Percentiles rank a stretch among this genome's conserved stretches.
phyloP scores from a whole-genome alignment of 2,888 invertebrate genomes.

The Caenorhabditis sulstoni region DNA sequence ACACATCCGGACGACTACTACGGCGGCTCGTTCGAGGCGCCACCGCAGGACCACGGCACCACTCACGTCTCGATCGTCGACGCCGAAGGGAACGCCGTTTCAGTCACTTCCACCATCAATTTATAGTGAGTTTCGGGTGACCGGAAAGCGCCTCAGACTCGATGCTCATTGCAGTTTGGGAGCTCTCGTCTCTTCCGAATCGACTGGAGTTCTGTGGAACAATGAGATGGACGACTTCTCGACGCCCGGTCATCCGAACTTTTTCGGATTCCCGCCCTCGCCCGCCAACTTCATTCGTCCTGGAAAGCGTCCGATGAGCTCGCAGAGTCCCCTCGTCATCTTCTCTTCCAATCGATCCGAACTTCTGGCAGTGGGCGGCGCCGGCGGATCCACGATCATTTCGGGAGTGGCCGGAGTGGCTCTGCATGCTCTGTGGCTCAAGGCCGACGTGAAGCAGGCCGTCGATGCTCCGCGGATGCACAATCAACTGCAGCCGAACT shows the following conservation, averaged over 20 bases:
- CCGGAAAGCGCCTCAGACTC: neutral
- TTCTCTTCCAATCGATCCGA: constrained; percentile 88
- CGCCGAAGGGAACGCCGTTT: constrained; percentile 91
- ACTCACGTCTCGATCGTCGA: constrained; percentile 90
- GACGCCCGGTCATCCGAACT: constrained; percentile 83
- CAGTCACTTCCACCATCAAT: constrained; percentile 93
- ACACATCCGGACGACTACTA: constrained; percentile 77
- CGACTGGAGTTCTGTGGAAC: constrained; percentile 92
- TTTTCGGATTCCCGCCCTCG: constrained; percentile 85
- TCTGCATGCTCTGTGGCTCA: constrained; percentile 72
- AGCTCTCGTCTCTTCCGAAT: constrained; percentile 86
- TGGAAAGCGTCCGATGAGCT: constrained; percentile 90
- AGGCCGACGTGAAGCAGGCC: constrained; percentile 82
- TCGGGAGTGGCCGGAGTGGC: constrained; percentile 75
- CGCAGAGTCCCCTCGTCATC: constrained; percentile 92
- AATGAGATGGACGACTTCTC: constrained; percentile 95
- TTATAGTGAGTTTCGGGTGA: constrained; percentile 85
- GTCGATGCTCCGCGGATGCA: constrained; percentile 89
- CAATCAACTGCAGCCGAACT: constrained; percentile 84
- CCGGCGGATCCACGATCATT: constrained; percentile 79
- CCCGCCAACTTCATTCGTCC: constrained; percentile 90
- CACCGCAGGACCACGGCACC: constrained; percentile 87
- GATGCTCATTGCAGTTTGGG: constrained; percentile 86
- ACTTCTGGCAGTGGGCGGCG: constrained; percentile 75
- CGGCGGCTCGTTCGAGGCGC: constrained; percentile 73